These are phyloP conservation scores for Macheiramphus alcinus DNA, from an alignment of 2,113 vertebrate species.

Conservation along the genomic window DNA sequence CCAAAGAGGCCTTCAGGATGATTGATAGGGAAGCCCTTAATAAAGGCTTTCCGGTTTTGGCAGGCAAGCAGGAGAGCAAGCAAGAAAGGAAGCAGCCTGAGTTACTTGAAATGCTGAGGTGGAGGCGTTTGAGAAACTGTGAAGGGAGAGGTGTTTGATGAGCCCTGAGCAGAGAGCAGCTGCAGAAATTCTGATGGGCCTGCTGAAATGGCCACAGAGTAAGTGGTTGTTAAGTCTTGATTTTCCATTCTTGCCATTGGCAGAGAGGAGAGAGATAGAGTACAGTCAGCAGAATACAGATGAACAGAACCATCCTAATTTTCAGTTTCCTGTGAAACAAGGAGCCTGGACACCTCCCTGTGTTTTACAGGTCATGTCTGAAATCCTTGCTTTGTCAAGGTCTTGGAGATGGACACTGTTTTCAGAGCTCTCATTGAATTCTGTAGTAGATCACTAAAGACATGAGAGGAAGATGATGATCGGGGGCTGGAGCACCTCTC, in stretches of 20 bases:
- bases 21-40: conserved; percentile 45
- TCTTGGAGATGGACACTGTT: background rate
- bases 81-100: conserved; percentile 52
- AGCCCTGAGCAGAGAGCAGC: background rate
- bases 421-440: background rate
- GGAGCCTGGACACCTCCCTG: background rate
- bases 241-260: background rate
- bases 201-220: background rate
- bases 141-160: conserved; percentile 38
- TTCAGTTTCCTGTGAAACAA: background rate
- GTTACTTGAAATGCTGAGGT: conserved; percentile 51
- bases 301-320: background rate
- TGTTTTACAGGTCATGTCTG: background rate
- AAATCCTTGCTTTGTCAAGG: background rate
- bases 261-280: background rate
- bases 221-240: background rate
- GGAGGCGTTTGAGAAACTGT: conserved; percentile 42
- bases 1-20: conserved; percentile 11
- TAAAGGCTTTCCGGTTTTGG: conserved; percentile 28
- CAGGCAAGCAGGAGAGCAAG: conserved; percentile 14
- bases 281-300: background rate
- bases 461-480: background rate
- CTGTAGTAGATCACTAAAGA: background rate
- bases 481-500: too few relatives aligned
- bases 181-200: background rate